phyloP scores from a whole-genome alignment of 2,113 vertebrate species.

The Nibea coibor region DNA sequence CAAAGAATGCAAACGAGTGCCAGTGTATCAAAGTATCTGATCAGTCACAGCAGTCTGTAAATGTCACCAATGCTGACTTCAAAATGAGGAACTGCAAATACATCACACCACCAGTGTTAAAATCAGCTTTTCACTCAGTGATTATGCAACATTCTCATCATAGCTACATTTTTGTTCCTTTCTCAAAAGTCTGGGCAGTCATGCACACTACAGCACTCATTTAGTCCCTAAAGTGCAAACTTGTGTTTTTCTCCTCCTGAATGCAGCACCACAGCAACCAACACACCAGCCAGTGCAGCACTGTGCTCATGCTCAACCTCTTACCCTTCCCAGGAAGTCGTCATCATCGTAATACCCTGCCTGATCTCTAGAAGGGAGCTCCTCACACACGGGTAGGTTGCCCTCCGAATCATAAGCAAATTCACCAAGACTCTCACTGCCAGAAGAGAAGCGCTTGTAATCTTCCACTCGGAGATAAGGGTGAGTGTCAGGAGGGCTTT shows the following conservation, averaged over 20 bases:
- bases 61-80: background rate
- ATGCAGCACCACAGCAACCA: slow-evolving; percentile 51
- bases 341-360: slow-evolving; percentile 83
- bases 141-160: background rate
- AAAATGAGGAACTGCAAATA: slow-evolving; percentile 1
- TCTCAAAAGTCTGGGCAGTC: background rate
- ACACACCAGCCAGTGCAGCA: slow-evolving; percentile 44
- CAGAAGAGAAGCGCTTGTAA: slow-evolving; percentile 61
- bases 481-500: slow-evolving; percentile 13
- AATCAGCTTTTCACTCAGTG: background rate
- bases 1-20: slow-evolving; percentile 36
- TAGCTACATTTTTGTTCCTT: slow-evolving; percentile 4
- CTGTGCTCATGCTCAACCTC: slow-evolving; percentile 75
- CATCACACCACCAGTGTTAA: background rate
- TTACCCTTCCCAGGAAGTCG: slow-evolving; percentile 90
- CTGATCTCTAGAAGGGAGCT: slow-evolving; percentile 80
- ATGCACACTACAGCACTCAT: slow-evolving; percentile 52
- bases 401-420: slow-evolving; percentile 82
- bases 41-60: background rate
- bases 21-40: background rate
- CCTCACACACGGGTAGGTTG: slow-evolving; percentile 83
- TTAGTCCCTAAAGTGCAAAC: slow-evolving; percentile 29
- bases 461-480: slow-evolving; percentile 50
- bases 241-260: slow-evolving; percentile 22
- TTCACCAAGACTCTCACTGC: slow-evolving; percentile 74